These are phyloP conservation scores for Opisthograptis luteolata DNA, from an alignment of 2,888 invertebrate species.

Conservation along the genomic window DNA sequence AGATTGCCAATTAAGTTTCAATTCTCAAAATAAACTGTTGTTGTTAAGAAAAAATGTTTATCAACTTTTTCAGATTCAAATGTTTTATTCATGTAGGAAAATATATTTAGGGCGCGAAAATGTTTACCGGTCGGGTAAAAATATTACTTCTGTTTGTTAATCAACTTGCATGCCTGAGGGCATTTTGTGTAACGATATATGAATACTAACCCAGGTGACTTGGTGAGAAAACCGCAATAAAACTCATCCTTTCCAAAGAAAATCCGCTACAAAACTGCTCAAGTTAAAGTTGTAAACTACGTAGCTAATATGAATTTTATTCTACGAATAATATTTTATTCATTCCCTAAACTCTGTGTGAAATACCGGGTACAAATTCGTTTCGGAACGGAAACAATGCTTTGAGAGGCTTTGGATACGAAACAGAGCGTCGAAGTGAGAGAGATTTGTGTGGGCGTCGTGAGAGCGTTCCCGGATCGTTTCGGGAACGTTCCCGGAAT, in stretches of 20 bases:
- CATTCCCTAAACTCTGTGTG: conserved; percentile 34
- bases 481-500: conserved; percentile 21
- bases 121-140: too few species aligned
- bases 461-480: conserved; percentile 45
- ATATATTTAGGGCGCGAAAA: too few species aligned
- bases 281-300: conserved; percentile 22
- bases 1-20: too few species aligned
- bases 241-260: background rate
- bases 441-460: conserved; percentile 62
- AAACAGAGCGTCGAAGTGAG: conserved; percentile 51
- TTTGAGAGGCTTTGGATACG: conserved; percentile 48
- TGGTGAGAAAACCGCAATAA: background rate
- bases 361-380: conserved; percentile 39
- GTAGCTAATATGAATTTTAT: conserved; percentile 39
- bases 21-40: too few species aligned
- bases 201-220: too few species aligned
- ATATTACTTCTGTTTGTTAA: too few species aligned
- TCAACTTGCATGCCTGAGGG: too few species aligned
- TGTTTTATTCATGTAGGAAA: too few species aligned
- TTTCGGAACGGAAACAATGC: conserved; percentile 51
- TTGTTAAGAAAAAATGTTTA: too few species aligned
- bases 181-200: too few species aligned
- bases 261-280: conserved; percentile 1
- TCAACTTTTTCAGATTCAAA: too few species aligned
- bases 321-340: conserved; percentile 38